Conservation (phyloP, 1,140 invertebrate genomes). For the Drosophila parabipectinata region DNA sequence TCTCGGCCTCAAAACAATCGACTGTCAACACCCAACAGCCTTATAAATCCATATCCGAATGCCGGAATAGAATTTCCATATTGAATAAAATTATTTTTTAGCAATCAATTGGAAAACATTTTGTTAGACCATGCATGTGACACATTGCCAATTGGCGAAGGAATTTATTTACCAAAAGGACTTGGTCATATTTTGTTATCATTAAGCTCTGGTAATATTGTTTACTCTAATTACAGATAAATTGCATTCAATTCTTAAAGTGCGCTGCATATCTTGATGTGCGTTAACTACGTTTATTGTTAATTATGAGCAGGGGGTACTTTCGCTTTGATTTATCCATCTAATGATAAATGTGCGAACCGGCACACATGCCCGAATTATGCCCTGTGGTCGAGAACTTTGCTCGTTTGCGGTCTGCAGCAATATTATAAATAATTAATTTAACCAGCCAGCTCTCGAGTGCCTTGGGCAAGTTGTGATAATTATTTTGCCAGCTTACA, state of each 20-base stretch:
- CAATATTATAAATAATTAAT: constrained; percentile 58
- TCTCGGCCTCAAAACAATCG: constrained; percentile 32
- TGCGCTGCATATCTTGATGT: not conserved
- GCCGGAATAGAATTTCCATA: constrained; percentile 37
- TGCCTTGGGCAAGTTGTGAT: constrained; percentile 27
- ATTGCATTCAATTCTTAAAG: constrained; percentile 1
- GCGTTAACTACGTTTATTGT: not conserved
- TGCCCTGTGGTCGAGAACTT: constrained; percentile 22
- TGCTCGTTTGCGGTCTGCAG: constrained; percentile 26
- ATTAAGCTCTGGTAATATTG: not conserved
- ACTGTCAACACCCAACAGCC: constrained; percentile 47
- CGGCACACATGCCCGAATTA: constrained; percentile 17
- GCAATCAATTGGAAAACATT: constrained; percentile 47
- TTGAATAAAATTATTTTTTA: constrained; percentile 62
- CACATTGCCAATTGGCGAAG: constrained; percentile 44
- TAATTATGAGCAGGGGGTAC: not conserved
- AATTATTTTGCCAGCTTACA: constrained; percentile 43
- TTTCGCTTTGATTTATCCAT: not conserved
- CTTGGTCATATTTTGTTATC: not conserved
- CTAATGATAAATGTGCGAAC: constrained; percentile 9
- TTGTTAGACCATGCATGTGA: constrained; percentile 29
- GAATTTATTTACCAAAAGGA: constrained; percentile 30
- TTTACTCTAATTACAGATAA: not conserved
- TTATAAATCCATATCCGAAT: constrained; percentile 54
- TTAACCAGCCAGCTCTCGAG: constrained; percentile 19